Conservation (phyloP, 2,888 invertebrate species). For the Blera fallax region DNA sequence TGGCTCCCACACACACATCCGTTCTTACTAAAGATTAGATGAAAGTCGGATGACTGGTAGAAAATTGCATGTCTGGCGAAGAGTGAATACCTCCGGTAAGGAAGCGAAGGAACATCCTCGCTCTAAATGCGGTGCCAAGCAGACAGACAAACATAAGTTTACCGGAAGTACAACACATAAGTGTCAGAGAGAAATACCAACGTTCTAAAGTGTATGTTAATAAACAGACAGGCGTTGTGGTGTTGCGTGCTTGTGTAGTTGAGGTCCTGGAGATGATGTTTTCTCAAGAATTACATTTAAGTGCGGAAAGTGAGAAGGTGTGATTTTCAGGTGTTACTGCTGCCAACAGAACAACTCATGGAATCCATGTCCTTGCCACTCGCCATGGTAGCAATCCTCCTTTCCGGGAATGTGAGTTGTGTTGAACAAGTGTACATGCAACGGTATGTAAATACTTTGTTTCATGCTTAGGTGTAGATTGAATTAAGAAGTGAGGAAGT, state of each 20-base stretch:
- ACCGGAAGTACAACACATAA: slow-evolving; percentile 45
- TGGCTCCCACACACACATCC: slow-evolving; percentile 3
- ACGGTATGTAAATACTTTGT: slow-evolving; percentile 47
- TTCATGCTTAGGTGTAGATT: slow-evolving; percentile 29
- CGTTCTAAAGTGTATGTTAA: slow-evolving; percentile 51
- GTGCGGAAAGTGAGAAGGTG: slow-evolving; percentile 40
- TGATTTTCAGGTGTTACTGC: slow-evolving; percentile 50
- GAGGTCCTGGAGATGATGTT: slow-evolving; percentile 42
- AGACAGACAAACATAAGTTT: slow-evolving; percentile 56
- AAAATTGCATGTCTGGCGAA: slow-evolving; percentile 62
- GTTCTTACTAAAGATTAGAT: slow-evolving; percentile 46
- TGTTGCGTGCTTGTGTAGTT: slow-evolving; percentile 4
- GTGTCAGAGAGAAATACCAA: slow-evolving; percentile 49
- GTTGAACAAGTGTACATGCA: slow-evolving; percentile 2
- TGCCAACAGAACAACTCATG: slow-evolving; percentile 53
- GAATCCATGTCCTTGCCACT: slow-evolving; percentile 50
- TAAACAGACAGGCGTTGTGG: slow-evolving; percentile 52
- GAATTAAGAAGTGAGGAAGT: slow-evolving; percentile 26
- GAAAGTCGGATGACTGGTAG: slow-evolving; percentile 23
- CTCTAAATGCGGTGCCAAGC: slow-evolving; percentile 13
- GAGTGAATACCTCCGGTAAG: slow-evolving; percentile 15
- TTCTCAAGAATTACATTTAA: slow-evolving; percentile 55
- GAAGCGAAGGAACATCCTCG: slow-evolving; percentile 11
- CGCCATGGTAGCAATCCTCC: slow-evolving; percentile 30
- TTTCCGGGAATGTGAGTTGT: neutral